Base-by-base conservation (phyloP, 2,888 invertebrate species). In the Terebella lapidaria region DNA sequence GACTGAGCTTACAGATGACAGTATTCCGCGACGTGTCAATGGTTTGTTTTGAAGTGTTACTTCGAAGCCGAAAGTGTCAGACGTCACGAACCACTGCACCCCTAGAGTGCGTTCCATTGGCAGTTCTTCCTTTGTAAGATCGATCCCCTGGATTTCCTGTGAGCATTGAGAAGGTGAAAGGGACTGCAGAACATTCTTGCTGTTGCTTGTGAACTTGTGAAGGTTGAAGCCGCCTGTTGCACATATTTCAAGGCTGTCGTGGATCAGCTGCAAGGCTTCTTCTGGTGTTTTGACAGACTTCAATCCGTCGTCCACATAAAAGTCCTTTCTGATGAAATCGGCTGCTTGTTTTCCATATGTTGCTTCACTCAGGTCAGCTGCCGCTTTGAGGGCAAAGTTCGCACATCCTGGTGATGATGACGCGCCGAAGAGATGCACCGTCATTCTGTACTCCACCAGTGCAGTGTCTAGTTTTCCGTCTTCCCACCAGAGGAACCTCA, bases 241-340 rank as follows among this genome's bases (percentile, higher is more conserved):
- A 53, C 5, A 53, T 5, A 22, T 10, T 10, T 53, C 27, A 25
- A 15, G 42, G 20, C 10, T 26, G 10, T 22, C 24, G 5, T 53
- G 5, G 10, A 53, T 10, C 27, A 53, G 10, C 20, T 53, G 24
- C 10, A 25, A 5, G 10, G 53, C 53, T 26, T 53, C 27, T 26
- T 53, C 10, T 25, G 10, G 5, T 5, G 10, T 25, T 20, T 5
- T 5, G 5, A 53, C 53, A 15, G 53, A 53, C 20, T 5, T 53
- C 10, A 53, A 27, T 5, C 53, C 53, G 20, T 53, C 53, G 27
- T 53, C 53, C 15, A 53, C 53, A 53, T 53, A 53, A 20, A 53
- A 53, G 20, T 53, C 27, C 10, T 26, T 5, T 26, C 27, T 53
- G 20, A 53, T 26, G 53, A 53, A 53, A 10, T 35, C 42, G 10